phyloP scores from a whole-genome alignment of 2,797 vertebrate species.

The Microctenopoma stevenorrisi region DNA sequence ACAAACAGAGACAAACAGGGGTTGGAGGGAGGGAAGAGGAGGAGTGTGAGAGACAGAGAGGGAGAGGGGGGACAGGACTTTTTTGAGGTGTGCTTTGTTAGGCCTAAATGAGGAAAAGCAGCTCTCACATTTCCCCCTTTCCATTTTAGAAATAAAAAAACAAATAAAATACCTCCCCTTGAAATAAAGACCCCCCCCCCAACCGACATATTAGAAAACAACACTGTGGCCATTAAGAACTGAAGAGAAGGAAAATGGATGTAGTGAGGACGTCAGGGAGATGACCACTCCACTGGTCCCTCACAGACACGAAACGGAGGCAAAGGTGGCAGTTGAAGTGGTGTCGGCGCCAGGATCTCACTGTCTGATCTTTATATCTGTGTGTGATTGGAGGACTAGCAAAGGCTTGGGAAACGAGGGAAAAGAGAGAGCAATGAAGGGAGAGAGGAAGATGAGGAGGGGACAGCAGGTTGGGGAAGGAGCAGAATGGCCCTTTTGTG shows the following conservation, averaged over 20 bases:
- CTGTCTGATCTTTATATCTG: constrained; percentile 73
- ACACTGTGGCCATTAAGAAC: constrained; percentile 69
- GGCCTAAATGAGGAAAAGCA: constrained; percentile 76
- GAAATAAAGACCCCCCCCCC: constrained; percentile 19
- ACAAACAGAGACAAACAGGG: constrained; percentile 78
- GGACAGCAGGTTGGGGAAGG: constrained; percentile 37
- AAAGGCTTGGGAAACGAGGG: constrained; percentile 51
- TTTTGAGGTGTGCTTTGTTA: constrained; percentile 77
- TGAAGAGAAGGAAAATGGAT: constrained; percentile 56
- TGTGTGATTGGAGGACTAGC: constrained; percentile 77
- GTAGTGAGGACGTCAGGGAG: constrained; percentile 49
- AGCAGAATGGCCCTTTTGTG: constrained; percentile 78
- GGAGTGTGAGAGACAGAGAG: constrained; percentile 66
- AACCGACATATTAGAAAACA: constrained; percentile 69
- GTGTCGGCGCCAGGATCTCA: constrained; percentile 69
- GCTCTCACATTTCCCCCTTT: constrained; percentile 72
- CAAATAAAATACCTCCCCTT: constrained; percentile 67
- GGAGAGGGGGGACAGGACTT: constrained; percentile 50
- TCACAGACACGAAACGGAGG: constrained; percentile 63
- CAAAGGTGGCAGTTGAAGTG: constrained; percentile 72
- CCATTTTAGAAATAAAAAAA: constrained; percentile 67
- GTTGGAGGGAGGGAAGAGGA: constrained; percentile 42
- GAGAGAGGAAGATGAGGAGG: constrained; percentile 52
- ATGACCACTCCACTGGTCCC: constrained; percentile 65
- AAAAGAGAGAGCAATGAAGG: constrained; percentile 32